These are phyloP conservation scores for Cynaeus angustus DNA, from an alignment of 2,888 invertebrate genomes.

Conservation along the genomic window DNA sequence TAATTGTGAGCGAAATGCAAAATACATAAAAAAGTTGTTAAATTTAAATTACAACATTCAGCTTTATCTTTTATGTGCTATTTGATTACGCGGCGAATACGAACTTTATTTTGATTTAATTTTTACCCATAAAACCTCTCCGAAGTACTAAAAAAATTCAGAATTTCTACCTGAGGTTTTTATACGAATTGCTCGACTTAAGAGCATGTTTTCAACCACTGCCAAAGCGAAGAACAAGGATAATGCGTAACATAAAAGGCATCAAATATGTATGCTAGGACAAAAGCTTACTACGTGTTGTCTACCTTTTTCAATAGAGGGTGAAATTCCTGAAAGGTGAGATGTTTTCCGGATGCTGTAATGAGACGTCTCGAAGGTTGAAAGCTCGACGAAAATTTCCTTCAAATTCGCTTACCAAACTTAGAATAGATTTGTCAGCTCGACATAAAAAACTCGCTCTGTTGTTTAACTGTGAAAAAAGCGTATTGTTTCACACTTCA, in stretches of 20 bases:
- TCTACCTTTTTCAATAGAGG: slow-evolving; percentile 10
- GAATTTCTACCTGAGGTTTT: slow-evolving; percentile 19
- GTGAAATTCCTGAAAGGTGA: slow-evolving; percentile 19
- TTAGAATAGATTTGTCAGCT: slow-evolving; percentile 8
- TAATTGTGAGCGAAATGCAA: slow-evolving; percentile 33
- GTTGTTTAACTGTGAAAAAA: neutral
- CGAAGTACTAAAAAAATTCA: slow-evolving; percentile 9
- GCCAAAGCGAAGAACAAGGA: slow-evolving; percentile 18
- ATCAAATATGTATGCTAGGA: slow-evolving; percentile 28
- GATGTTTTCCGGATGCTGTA: slow-evolving; percentile 11
- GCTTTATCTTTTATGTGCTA: slow-evolving; percentile 11
- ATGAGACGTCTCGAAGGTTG: slow-evolving; percentile 5
- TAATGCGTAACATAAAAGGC: slow-evolving; percentile 18
- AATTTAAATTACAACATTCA: slow-evolving; percentile 30
- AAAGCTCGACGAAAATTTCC: slow-evolving; percentile 1
- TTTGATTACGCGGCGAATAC: slow-evolving; percentile 8
- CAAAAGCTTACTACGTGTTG: slow-evolving; percentile 23
- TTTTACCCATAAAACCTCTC: neutral
- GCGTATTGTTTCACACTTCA: slow-evolving; percentile 5
- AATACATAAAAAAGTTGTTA: slow-evolving; percentile 37
- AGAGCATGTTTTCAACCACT: slow-evolving; percentile 14
- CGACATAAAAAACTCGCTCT: neutral
- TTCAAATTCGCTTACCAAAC: neutral
- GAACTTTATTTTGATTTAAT: slow-evolving; percentile 13
- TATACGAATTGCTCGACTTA: slow-evolving; percentile 5